Conservation (phyloP, 2,797 vertebrate genomes). For the Helarctos malayanus region DNA sequence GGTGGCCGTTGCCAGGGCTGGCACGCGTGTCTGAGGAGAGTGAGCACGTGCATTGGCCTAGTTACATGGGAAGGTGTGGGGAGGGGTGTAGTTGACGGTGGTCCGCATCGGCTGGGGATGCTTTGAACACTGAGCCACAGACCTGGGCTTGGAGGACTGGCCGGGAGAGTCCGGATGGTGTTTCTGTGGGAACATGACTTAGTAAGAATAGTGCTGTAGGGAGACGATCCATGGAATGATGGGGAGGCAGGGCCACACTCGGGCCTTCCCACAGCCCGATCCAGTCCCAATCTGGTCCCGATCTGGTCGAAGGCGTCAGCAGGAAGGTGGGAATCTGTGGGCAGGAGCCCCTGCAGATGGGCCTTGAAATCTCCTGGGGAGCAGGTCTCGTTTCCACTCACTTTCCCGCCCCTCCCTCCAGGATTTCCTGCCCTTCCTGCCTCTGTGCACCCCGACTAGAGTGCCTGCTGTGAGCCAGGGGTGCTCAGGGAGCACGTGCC, state of each 20-base stretch:
- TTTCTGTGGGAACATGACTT: neutral
- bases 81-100: neutral
- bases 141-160: neutral
- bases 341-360: neutral
- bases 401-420: rapidly evolving
- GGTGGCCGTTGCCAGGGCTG: too few relatives aligned
- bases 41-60: rapidly evolving
- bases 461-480: rapidly evolving
- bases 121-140: neutral
- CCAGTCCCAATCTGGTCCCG: neutral
- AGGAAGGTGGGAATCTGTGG: neutral
- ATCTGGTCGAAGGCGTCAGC: neutral
- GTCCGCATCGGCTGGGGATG: neutral
- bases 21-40: neutral
- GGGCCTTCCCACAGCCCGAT: neutral
- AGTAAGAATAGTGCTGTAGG: neutral
- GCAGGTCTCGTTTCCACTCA: neutral
- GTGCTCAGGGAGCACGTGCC: neutral
- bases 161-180: neutral
- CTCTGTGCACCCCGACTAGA: neutral
- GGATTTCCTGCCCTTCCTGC: too few relatives aligned
- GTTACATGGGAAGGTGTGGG: neutral
- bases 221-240: neutral
- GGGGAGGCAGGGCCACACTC: neutral
- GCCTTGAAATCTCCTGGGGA: rapidly evolving